These are phyloP conservation scores for Camelus bactrianus DNA, from an alignment of 2,113 vertebrate genomes.

Conservation along the genomic window DNA sequence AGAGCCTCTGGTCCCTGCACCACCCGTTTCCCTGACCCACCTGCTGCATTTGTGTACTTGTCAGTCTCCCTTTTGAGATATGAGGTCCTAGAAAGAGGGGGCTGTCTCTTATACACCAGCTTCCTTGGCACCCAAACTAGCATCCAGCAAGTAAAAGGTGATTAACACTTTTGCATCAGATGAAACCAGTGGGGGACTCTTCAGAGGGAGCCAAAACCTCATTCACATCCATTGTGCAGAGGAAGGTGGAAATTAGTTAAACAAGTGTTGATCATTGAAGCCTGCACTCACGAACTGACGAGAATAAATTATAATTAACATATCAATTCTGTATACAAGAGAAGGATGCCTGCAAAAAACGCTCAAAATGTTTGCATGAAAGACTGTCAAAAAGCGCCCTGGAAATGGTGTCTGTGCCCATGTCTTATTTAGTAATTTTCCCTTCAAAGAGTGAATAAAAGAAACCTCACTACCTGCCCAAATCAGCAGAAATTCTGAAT, in stretches of 20 bases:
- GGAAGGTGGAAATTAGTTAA: constrained; percentile 59
- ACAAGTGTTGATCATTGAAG: constrained; percentile 56
- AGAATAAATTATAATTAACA: constrained; percentile 58
- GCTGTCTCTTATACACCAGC: neutral
- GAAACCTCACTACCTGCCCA: constrained; percentile 46
- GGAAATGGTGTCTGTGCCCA: constrained; percentile 1
- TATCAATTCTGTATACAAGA: neutral
- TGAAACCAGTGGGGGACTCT: neutral
- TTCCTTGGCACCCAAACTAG: neutral
- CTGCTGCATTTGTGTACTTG: neutral
- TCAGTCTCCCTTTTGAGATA: neutral
- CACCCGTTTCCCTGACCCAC: too few species aligned
- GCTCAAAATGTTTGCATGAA: constrained; percentile 20
- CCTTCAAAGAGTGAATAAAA: constrained; percentile 24
- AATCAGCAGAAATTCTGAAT: constrained; percentile 70
- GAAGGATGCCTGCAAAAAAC: constrained; percentile 2
- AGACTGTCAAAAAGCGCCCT: neutral
- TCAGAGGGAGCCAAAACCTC: neutral
- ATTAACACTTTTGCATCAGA: neutral
- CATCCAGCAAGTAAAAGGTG: neutral
- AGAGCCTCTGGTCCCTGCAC: too few species aligned
- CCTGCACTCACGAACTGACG: constrained; percentile 1
- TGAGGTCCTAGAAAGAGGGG: neutral
- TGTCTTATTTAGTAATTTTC: constrained; percentile 56
- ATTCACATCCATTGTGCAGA: neutral